A percentile compares a stretch with the other conserved stretches of the same genome.
phyloP scores from a whole-genome alignment of 2,888 invertebrate genomes.

The Diaphora mendica region DNA sequence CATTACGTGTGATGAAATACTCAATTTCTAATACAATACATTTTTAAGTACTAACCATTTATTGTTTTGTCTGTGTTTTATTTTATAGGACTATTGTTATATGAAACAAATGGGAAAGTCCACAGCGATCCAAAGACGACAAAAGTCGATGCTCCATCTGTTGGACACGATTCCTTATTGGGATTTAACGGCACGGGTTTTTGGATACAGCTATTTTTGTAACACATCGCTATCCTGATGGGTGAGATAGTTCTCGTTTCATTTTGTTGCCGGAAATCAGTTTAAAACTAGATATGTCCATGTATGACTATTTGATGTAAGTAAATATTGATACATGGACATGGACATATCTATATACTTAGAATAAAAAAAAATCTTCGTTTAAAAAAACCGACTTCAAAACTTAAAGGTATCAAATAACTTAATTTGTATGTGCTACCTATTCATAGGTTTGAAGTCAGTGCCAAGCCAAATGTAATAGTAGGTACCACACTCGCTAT shows the following conservation, averaged over 20 bases:
- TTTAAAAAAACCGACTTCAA: too few relatives aligned
- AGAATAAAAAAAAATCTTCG: too few relatives aligned
- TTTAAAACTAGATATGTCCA: neutral
- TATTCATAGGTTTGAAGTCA: too few relatives aligned
- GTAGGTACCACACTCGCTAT: too few relatives aligned
- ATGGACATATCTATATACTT: too few relatives aligned
- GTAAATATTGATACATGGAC: too few relatives aligned
- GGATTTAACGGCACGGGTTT: conserved; percentile 12
- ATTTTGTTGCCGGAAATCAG: neutral
- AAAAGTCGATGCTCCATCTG: neutral
- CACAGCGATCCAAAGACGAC: neutral
- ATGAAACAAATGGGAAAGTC: neutral
- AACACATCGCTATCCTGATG: conserved; percentile 8
- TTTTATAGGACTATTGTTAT: neutral
- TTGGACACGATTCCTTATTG: conserved; percentile 8
- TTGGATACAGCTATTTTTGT: conserved; percentile 15
- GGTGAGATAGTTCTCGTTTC: neutral
- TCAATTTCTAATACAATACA: neutral
- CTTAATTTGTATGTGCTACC: too few relatives aligned
- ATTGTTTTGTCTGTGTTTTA: neutral
- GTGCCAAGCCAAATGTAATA: too few relatives aligned
- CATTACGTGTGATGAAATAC: neutral
- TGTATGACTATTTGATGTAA: neutral
- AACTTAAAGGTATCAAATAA: too few relatives aligned
- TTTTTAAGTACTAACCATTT: neutral